Conservation (phyloP, 2,797 vertebrate species). For the Kryptopterus vitreolus region DNA sequence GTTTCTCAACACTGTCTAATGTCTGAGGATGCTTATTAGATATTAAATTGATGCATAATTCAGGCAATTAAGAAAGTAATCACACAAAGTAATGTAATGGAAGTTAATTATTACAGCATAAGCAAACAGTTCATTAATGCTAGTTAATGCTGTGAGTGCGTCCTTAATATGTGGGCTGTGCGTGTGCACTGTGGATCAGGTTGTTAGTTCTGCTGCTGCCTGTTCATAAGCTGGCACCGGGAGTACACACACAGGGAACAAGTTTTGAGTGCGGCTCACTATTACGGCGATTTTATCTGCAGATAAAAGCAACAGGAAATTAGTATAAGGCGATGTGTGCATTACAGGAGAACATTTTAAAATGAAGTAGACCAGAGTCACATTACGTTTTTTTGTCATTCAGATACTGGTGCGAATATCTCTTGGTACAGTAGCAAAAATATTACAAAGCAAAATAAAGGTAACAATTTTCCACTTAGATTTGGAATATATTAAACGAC, state of each 20-base stretch:
- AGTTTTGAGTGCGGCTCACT: slow-evolving; percentile 50
- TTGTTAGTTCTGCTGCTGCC: slow-evolving; percentile 64
- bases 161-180: slow-evolving; percentile 97
- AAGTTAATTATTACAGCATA: slow-evolving; percentile 99
- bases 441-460: too few species aligned
- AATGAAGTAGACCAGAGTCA: not conserved
- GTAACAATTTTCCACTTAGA: too few species aligned
- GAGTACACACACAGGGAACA: not conserved
- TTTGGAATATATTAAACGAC: too few species aligned
- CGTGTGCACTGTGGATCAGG: slow-evolving; percentile 69
- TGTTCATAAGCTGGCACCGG: slow-evolving; percentile 70
- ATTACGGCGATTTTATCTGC: slow-evolving; percentile 38
- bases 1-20: slow-evolving; percentile 99
- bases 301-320: not conserved
- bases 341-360: not conserved
- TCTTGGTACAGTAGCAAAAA: too few species aligned
- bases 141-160: slow-evolving; percentile 98
- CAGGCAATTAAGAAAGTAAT: slow-evolving; percentile 99
- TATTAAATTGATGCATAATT: slow-evolving; percentile 99
- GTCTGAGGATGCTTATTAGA: slow-evolving; percentile 99
- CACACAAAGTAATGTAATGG: slow-evolving; percentile 99
- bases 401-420: not conserved
- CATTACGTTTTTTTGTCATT: not conserved
- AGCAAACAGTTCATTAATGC: slow-evolving; percentile 99
- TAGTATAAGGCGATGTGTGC: not conserved